Evolutionary conservation across 2,888 invertebrate species (phyloP).

Genomic region (Trachelus stipa): DNA sequence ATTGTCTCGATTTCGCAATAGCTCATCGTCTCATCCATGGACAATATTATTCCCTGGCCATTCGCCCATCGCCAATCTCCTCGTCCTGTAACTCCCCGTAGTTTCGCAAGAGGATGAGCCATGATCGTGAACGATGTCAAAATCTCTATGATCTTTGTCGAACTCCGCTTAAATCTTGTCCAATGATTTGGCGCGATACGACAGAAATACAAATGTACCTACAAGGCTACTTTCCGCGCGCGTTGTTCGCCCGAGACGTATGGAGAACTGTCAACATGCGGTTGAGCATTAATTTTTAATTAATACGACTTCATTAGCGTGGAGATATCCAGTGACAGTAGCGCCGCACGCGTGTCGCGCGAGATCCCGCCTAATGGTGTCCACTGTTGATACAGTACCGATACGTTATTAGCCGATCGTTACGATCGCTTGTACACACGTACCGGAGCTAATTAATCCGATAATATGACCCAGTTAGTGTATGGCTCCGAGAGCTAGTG

Average conservation of each 20-base stretch:
- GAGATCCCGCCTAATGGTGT: constrained; percentile 32
- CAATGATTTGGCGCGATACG: neutral
- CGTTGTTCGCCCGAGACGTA: neutral
- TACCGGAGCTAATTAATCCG: constrained; percentile 50
- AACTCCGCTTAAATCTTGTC: neutral
- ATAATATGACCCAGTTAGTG: constrained; percentile 44
- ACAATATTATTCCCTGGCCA: neutral
- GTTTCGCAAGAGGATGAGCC: neutral
- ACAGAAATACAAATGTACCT: neutral
- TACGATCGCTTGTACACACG: constrained; percentile 32
- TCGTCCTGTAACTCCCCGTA: neutral
- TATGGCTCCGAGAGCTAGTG: neutral
- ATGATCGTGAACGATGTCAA: neutral
- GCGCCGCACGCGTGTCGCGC: constrained; percentile 26
- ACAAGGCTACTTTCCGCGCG: neutral
- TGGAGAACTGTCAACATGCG: constrained; percentile 21
- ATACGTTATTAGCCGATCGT: constrained; percentile 35
- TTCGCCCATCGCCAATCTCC: neutral
- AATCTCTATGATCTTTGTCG: neutral
- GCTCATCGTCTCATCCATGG: neutral
- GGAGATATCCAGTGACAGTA: constrained; percentile 34
- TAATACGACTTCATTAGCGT: constrained; percentile 52
- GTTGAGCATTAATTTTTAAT: constrained; percentile 46
- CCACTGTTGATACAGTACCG: constrained; percentile 23
- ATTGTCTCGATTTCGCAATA: neutral